Conservation (phyloP, 2,888 invertebrate species). For the Syrista parreyssii region DNA sequence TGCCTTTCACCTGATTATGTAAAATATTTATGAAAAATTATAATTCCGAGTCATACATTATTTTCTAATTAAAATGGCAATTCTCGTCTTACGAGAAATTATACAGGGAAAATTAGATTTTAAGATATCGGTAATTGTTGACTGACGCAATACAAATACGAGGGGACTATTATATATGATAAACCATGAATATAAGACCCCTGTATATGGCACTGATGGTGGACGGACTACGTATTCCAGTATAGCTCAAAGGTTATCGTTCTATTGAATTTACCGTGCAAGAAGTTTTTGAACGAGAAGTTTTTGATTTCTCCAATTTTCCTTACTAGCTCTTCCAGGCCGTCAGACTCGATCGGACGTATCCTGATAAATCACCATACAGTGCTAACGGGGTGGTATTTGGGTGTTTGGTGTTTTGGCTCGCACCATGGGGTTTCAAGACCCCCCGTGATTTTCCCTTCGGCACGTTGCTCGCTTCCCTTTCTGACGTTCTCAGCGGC, state of each 20-base stretch:
- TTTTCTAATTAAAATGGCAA: neutral
- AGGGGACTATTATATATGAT: neutral
- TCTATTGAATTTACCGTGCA: neutral
- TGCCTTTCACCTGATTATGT: neutral
- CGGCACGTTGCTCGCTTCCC: conserved; percentile 1
- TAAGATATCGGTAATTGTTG: neutral
- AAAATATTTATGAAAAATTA: too few relatives aligned
- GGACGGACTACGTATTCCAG: neutral
- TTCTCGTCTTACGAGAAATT: neutral
- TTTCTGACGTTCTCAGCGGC: neutral
- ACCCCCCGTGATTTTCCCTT: conserved; percentile 3
- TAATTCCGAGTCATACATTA: too few relatives aligned
- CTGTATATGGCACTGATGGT: neutral
- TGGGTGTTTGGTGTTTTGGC: conserved; percentile 57
- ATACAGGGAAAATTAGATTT: neutral
- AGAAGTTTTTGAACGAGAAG: neutral
- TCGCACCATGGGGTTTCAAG: conserved; percentile 52
- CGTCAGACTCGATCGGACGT: conserved; percentile 44
- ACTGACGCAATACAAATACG: neutral
- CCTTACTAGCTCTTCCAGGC: neutral
- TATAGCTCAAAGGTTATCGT: neutral
- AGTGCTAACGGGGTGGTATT: conserved; percentile 32
- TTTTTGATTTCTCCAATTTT: neutral
- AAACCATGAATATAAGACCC: neutral
- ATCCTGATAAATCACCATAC: conserved; percentile 58